Evolutionary conservation across 2,888 invertebrate species (phyloP).

Genomic region (Pristionchus japonicus): DNA sequence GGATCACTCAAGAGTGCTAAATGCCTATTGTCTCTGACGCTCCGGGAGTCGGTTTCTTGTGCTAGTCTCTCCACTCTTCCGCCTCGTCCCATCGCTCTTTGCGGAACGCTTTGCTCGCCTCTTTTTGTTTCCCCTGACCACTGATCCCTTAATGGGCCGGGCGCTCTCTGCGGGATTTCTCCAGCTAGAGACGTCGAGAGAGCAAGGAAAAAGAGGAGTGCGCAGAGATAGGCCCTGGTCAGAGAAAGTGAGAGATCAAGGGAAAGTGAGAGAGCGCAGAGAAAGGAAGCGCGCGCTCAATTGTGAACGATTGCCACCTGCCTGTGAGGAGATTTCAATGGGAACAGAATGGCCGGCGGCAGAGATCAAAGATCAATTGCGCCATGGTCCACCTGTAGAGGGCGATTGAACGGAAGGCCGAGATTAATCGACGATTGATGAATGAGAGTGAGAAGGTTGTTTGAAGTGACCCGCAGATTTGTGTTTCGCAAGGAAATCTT

Average conservation of each 20-base stretch:
- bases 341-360: neutral
- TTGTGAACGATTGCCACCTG: neutral
- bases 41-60: neutral
- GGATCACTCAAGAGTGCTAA: conserved; percentile 36
- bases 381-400: neutral
- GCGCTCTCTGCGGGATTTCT: neutral
- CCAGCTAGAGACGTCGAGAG: neutral
- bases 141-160: conserved; percentile 27
- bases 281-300: neutral
- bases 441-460: neutral
- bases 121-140: conserved; percentile 26
- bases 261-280: neutral
- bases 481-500: neutral
- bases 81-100: neutral
- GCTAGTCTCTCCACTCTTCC: neutral
- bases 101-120: neutral
- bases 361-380: conserved; percentile 26
- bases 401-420: neutral
- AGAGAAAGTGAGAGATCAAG: neutral
- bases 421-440: neutral
- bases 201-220: neutral
- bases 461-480: neutral
- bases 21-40: neutral
- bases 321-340: conserved; percentile 2
- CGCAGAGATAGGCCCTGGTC: neutral